Evolutionary conservation across 2,888 invertebrate genomes (phyloP), one percentile per base, ranked within the genome.

Genomic region (Smittia sp.): DNA sequence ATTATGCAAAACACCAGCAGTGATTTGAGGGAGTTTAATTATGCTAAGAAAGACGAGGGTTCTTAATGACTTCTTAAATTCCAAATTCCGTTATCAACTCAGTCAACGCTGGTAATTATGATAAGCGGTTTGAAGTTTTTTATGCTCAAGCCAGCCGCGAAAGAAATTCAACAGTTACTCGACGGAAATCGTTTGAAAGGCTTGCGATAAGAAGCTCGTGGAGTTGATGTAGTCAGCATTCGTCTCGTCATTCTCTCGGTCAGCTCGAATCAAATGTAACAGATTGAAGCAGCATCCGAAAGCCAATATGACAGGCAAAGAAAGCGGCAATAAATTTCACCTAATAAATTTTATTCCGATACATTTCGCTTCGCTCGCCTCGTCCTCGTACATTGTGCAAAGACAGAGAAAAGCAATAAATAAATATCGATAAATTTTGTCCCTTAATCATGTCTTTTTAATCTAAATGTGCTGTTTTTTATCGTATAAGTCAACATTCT

Each of bases 381-480:
- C 39, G 39, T 9, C 46, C n/a, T 46, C 46, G 4, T 46, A 46
- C 4, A 32, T 32, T 32, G 32, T n/a, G n/a, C 18, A 27, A 27
- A 54, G 54, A 70, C 24, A 54, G 27, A 54, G 54, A 20, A 70
- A 70, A 54, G 72, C 72, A 72, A 72, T 72, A 72, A 72, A 72
- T 72, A 72, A 72, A 72, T 72, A 72, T 72, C 72, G 72, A 72
- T 72, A 72, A 72, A 72, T 72, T 72, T 72, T 62, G 62, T 72
- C 72, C 72, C 72, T 72, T 72, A 72, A 72, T 72, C 72, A 72
- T 72, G 72, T 72, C 72, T 72, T 72, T 72, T 72, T 72, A 72
- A 72, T 72, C 72, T 72, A 72, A 72, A 72, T 72, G 72, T 72
- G 72, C 72, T 72, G 72, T 72, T 72, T 72, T 72, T 72, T 72